Base-by-base conservation (phyloP, 2,113 vertebrate genomes). In the Phaethon lepturus region DNA sequence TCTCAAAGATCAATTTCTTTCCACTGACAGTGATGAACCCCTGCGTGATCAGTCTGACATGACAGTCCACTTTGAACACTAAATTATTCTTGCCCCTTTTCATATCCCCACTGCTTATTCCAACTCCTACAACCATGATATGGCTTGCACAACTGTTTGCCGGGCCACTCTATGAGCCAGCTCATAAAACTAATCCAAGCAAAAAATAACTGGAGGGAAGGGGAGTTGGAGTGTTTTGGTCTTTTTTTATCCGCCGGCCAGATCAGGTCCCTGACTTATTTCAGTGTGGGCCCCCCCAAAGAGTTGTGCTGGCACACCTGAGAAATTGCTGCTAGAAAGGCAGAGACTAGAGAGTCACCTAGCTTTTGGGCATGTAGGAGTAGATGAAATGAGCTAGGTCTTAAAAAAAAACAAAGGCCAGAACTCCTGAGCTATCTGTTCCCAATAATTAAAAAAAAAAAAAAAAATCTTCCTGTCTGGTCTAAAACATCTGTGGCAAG, bases 1-100 rank as follows among this genome's bases (percentile, higher is more conserved):
- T 72, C 66, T 79, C 78, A 72, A 94, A 95, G 88, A 85, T 88
- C 89, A 81, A 3, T 93, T 97, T 85, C 94, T 94, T 94, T 94
- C 86, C 80, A 81, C 77, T 60, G 95, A 72, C 89, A 84, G 52
- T 31, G 73, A 94, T 31, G 86, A 93, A 88, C 55, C 67, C 42
- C 68, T 59, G 73, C 76, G 52, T 44, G 33, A 89, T 81, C 81
- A 81, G 56, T 35, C 79, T 95, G 72, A 96, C 80, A 81, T 26
- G 66, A 78, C 73, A 89, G 95, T 56, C 84, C 86, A 85, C 80
- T 89, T 55, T 26, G 72, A 94, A 91, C 72, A 67, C 64, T 80
- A 52, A 69, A 92, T 86, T 94, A 95, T 96, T 95, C 83, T 88
- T 91, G 72, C 89, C 68, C 79, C 68, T 95, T 71, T 96, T 89